Evolutionary conservation across 1,140 invertebrate genomes (phyloP).

Genomic region (Drosophila ironensis): DNA sequence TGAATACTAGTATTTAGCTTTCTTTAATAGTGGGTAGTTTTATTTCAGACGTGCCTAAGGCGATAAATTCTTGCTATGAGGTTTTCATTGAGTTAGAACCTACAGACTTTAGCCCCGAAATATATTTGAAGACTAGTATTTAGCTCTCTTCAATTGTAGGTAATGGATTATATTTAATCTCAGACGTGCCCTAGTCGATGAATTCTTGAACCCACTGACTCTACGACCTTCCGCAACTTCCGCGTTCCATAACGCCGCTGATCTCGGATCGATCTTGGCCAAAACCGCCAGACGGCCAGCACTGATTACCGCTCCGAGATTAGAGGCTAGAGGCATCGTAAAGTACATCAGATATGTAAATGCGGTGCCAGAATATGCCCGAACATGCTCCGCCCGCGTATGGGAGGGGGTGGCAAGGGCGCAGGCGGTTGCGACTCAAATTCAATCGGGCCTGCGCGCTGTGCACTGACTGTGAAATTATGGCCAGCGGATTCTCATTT

Average conservation of each 20-base stretch:
- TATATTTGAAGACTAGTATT: no score
- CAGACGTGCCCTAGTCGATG: no score
- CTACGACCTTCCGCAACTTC: background rate
- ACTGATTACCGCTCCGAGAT: conserved; percentile 18
- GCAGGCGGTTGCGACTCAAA: conserved; percentile 15
- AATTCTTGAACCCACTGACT: no score
- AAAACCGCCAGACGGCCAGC: conserved; percentile 1
- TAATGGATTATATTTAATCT: no score
- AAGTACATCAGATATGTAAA: conserved; percentile 60
- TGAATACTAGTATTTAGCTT: no score
- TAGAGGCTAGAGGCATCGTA: conserved; percentile 41
- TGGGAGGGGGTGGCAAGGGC: background rate
- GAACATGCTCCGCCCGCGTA: conserved; percentile 5
- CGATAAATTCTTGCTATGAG: no score
- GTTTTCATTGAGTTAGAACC: no score
- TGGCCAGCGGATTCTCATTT: conserved; percentile 56
- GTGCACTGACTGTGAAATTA: conserved; percentile 68
- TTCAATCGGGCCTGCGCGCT: conserved; percentile 26
- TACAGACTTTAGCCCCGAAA: no score
- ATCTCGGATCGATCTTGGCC: background rate
- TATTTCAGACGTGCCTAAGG: no score
- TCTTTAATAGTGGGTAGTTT: no score
- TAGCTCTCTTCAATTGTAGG: no score
- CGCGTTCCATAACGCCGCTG: background rate
- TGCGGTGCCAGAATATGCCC: conserved; percentile 40